Percentiles rank a stretch among this genome's conserved stretches.
phyloP scores from a whole-genome alignment of 2,797 vertebrate species.

The Malurus leucopterus region DNA sequence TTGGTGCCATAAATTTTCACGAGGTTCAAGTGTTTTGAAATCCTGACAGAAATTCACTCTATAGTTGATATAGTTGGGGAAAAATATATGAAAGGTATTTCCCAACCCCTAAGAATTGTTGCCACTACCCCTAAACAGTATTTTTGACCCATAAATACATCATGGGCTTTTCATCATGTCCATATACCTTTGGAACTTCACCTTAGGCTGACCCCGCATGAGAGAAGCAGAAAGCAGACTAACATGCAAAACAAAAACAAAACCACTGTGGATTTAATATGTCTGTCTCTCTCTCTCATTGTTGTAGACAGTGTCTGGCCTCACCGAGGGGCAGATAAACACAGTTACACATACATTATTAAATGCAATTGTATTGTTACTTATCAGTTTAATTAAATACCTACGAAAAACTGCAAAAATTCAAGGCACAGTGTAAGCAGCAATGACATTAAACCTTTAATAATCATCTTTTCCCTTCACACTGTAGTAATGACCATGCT shows the following conservation, averaged over 20 bases:
- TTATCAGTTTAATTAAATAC: slow-evolving; percentile 63
- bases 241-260: background rate
- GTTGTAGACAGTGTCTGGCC: background rate
- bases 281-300: background rate
- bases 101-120: background rate
- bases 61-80: background rate
- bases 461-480: slow-evolving; percentile 50
- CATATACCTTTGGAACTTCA: background rate
- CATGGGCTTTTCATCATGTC: background rate
- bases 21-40: background rate
- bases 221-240: background rate
- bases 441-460: slow-evolving; percentile 69
- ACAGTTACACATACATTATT: slow-evolving; percentile 34
- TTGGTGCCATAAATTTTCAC: background rate
- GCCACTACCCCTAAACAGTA: background rate
- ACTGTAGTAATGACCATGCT: slow-evolving; percentile 48
- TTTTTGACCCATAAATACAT: background rate
- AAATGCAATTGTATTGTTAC: slow-evolving; percentile 64
- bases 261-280: background rate
- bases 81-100: background rate
- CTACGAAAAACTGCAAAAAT: slow-evolving; percentile 44
- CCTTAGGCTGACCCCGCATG: background rate
- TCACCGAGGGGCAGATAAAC: slow-evolving; percentile 47
- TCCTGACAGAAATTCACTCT: background rate
- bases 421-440: slow-evolving; percentile 26